Percentiles rank a stretch among this genome's conserved stretches.
phyloP scores from a whole-genome alignment of 64 coral and sea anemone genomes.

The Montipora cactus region DNA sequence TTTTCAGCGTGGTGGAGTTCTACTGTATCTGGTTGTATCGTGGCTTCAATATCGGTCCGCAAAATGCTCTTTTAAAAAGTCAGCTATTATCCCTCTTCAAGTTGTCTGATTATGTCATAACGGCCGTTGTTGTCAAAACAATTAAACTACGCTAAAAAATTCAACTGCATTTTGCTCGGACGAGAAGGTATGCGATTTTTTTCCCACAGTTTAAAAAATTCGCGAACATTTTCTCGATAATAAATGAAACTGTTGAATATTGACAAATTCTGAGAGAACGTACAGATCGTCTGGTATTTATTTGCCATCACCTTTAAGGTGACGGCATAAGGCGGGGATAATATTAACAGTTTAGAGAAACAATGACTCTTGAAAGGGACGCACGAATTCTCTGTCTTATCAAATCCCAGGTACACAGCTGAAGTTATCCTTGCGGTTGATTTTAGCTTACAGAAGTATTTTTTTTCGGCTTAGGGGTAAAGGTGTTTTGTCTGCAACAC shows the following conservation, averaged over 20 bases:
- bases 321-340: constrained; percentile 32
- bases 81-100: not conserved
- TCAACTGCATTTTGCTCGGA: constrained; percentile 3
- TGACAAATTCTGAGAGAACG: constrained; percentile 18
- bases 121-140: not conserved
- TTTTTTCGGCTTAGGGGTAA: not conserved
- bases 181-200: constrained; percentile 9
- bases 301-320: constrained; percentile 9
- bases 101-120: constrained; percentile 19
- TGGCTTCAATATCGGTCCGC: not conserved
- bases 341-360: constrained; percentile 40
- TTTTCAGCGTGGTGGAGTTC: not conserved
- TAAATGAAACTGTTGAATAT: not conserved
- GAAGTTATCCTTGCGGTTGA: not conserved
- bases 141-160: constrained; percentile 4
- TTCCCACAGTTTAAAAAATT: constrained; percentile 23
- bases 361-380: constrained; percentile 44
- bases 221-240: not conserved
- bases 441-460: not conserved
- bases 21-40: not conserved
- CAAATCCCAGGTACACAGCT: not conserved
- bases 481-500: not conserved
- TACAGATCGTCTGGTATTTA: not conserved
- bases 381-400: not conserved
- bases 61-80: not conserved